A percentile compares a stretch with the other conserved stretches of the same genome.
phyloP scores from a whole-genome alignment of 2,797 vertebrate species.

The Crax fasciolata region DNA sequence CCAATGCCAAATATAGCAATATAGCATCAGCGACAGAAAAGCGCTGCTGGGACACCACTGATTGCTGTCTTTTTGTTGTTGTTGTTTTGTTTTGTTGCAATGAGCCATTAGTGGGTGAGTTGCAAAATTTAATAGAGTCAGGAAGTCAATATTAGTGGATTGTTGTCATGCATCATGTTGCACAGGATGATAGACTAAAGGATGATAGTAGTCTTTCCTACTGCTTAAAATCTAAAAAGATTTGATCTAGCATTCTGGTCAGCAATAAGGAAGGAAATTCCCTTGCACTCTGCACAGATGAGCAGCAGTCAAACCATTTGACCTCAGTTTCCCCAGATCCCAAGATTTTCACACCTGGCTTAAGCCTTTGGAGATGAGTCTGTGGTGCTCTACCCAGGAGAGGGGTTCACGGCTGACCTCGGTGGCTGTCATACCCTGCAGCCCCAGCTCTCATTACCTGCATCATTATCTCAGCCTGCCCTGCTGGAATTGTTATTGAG shows the following conservation, averaged over 20 bases:
- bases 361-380: not conserved
- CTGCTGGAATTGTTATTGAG: slow-evolving; percentile 2
- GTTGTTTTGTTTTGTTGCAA: not conserved
- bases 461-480: slow-evolving; percentile 30
- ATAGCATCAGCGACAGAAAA: not conserved
- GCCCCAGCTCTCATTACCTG: slow-evolving; percentile 18
- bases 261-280: not conserved
- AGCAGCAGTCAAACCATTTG: not conserved
- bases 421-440: not conserved
- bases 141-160: not conserved
- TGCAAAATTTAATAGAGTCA: not conserved
- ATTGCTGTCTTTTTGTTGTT: not conserved
- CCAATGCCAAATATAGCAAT: not conserved
- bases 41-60: not conserved
- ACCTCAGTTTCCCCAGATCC: not conserved
- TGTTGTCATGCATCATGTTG: not conserved
- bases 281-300: not conserved
- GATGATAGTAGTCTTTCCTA: not conserved
- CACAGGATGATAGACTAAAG: not conserved
- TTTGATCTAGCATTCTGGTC: not conserved
- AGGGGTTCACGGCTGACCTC: not conserved
- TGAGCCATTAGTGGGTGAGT: not conserved
- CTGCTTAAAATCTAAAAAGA: not conserved
- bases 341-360: not conserved
- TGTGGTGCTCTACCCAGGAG: not conserved